These are phyloP conservation scores for Trachelus iudaicus DNA, from an alignment of 2,888 invertebrate species.

Conservation along the genomic window DNA sequence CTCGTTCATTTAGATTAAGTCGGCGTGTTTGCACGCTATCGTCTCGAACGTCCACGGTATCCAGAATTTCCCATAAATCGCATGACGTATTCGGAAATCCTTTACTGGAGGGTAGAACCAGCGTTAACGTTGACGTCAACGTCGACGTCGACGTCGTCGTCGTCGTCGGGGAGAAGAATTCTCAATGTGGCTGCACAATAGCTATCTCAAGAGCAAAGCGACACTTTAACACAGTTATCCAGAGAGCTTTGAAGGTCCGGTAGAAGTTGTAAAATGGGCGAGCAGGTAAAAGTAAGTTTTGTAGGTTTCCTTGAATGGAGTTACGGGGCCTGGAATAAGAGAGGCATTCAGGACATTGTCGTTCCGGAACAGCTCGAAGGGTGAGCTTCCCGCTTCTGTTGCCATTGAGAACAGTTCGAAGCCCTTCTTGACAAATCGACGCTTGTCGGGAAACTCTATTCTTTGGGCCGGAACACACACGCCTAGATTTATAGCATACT, in stretches of 20 bases:
- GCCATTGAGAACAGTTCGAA: slow-evolving; percentile 60
- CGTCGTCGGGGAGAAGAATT: not conserved
- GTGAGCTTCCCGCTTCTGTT: slow-evolving; percentile 62
- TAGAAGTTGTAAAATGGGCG: slow-evolving; percentile 29
- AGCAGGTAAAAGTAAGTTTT: slow-evolving; percentile 59
- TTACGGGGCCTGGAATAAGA: slow-evolving; percentile 41
- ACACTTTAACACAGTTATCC: slow-evolving; percentile 53
- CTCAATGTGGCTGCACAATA: not conserved
- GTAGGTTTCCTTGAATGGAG: slow-evolving; percentile 48
- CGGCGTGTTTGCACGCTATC: not conserved
- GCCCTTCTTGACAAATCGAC: slow-evolving; percentile 64
- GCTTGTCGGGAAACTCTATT: slow-evolving; percentile 61
- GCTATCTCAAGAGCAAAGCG: not conserved
- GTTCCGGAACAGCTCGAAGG: slow-evolving; percentile 48
- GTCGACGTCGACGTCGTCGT: no score
- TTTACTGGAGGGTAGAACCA: not conserved
- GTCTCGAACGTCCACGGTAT: not conserved
- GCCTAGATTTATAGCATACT: slow-evolving; percentile 57
- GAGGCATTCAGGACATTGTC: slow-evolving; percentile 57
- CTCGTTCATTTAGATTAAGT: not conserved
- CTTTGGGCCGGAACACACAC: slow-evolving; percentile 45
- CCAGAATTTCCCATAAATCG: not conserved
- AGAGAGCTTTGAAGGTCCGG: slow-evolving; percentile 46
- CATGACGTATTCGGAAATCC: not conserved
- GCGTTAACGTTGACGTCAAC: not conserved